A percentile compares a stretch with the other conserved stretches of the same genome.
Evolutionary conservation across 2,113 vertebrate genomes (phyloP).

Genomic region (Myodes glareolus): DNA sequence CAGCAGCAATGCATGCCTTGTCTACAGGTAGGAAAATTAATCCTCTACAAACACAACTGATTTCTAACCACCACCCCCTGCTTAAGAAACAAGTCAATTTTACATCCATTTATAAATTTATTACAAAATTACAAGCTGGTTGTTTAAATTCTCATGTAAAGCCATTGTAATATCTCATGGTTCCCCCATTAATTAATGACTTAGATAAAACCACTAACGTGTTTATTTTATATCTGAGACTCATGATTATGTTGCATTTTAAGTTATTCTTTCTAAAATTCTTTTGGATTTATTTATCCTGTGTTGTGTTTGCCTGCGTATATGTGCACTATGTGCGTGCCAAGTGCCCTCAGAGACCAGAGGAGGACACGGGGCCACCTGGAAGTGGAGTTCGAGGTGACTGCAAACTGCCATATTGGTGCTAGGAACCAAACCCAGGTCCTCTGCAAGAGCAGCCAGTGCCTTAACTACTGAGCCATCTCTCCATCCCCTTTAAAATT

Average conservation of each 20-base stretch:
- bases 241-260: neutral
- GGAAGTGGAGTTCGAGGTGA: too few species aligned
- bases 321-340: neutral
- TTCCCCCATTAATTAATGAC: constrained; percentile 12
- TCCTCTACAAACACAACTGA: constrained; percentile 3
- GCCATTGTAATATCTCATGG: neutral
- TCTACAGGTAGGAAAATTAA: neutral
- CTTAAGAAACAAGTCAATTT: neutral
- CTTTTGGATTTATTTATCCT: neutral
- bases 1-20: neutral
- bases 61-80: neutral
- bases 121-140: neutral
- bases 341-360: neutral
- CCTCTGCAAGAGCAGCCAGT: neutral
- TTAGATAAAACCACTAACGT: neutral
- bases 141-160: constrained; percentile 48
- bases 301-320: neutral
- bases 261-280: neutral
- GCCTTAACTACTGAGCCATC: neutral
- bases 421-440: neutral
- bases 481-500: neutral
- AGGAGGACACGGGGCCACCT: neutral
- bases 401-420: neutral
- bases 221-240: constrained; percentile 12
- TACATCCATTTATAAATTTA: constrained; percentile 6